Percentiles rank a stretch among this genome's conserved stretches.
Evolutionary conservation across 2,113 vertebrate species (phyloP).

Genomic region (Pteropus alecto): DNA sequence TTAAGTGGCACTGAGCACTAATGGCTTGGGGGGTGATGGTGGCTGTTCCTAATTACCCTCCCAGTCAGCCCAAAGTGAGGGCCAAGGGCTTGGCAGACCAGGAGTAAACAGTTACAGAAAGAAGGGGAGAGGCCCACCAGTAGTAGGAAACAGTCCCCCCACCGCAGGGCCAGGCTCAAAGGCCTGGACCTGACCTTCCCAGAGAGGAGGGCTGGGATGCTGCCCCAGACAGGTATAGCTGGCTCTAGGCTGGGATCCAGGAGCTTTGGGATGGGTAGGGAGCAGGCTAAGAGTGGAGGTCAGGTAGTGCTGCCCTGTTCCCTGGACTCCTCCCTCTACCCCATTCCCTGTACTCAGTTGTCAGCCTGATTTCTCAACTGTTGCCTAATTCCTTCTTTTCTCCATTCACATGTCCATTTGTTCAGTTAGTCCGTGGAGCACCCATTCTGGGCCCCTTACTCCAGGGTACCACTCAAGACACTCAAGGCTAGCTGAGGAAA

Average conservation of each 20-base stretch:
- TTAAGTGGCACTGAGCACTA: constrained; percentile 73
- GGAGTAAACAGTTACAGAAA: constrained; percentile 25
- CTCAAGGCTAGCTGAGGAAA: neutral
- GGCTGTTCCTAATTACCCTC: constrained; percentile 72
- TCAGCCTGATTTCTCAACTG: neutral
- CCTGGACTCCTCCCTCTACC: neutral
- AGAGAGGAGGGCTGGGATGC: neutral
- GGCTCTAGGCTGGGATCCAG: neutral
- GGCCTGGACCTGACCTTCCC: neutral
- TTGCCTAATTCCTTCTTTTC: neutral
- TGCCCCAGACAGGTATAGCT: neutral
- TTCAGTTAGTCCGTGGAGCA: neutral
- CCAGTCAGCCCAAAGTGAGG: constrained; percentile 56
- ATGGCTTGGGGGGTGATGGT: constrained; percentile 54
- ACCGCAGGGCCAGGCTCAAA: neutral
- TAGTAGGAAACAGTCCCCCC: neutral
- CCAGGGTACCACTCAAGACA: neutral
- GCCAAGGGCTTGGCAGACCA: constrained; percentile 1
- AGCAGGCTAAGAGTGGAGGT: neutral
- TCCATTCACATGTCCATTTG: neutral
- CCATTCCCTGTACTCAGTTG: neutral
- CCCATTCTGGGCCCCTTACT: neutral
- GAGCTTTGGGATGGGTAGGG: neutral
- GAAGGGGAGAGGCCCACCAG: neutral
- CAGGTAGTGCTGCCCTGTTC: neutral